Conservation (phyloP, 2,797 vertebrate species). For the Halcyon chelicuti region DNA sequence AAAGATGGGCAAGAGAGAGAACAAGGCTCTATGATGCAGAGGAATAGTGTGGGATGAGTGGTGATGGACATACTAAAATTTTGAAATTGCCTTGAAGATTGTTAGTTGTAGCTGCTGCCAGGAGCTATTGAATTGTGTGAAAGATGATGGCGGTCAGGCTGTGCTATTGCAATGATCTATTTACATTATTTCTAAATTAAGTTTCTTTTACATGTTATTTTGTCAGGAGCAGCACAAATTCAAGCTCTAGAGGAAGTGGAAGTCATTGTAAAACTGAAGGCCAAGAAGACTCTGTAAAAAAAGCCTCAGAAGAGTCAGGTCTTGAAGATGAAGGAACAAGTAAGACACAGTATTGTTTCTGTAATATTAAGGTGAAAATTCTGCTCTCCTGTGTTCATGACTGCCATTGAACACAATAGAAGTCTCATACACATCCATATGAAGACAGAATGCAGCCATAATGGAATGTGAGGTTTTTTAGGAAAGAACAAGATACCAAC, state of each 20-base stretch:
- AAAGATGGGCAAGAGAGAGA: not conserved
- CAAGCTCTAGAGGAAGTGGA: slow-evolving; percentile 86
- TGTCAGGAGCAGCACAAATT: slow-evolving; percentile 89
- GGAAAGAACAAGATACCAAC: not conserved
- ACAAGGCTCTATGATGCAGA: not conserved
- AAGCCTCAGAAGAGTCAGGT: slow-evolving; percentile 61
- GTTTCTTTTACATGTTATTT: not conserved
- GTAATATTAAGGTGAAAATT: not conserved
- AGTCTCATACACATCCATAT: not conserved
- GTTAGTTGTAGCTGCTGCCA: not conserved
- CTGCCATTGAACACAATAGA: not conserved
- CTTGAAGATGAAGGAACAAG: slow-evolving; percentile 77
- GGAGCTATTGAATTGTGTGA: not conserved
- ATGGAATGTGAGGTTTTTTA: not conserved
- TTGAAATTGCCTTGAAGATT: not conserved
- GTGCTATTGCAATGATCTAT: not conserved
- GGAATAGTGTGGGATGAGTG: not conserved
- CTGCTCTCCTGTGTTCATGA: not conserved
- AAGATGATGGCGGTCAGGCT: not conserved
- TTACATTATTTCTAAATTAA: not conserved
- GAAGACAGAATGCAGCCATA: not conserved
- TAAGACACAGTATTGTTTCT: slow-evolving; percentile 68
- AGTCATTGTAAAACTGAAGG: slow-evolving; percentile 83
- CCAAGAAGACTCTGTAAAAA: slow-evolving; percentile 71
- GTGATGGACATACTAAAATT: not conserved